A percentile compares a stretch with the other conserved stretches of the same genome.
phyloP scores from a whole-genome alignment of 2,797 vertebrate genomes.

The Bradypodion ventrale region DNA sequence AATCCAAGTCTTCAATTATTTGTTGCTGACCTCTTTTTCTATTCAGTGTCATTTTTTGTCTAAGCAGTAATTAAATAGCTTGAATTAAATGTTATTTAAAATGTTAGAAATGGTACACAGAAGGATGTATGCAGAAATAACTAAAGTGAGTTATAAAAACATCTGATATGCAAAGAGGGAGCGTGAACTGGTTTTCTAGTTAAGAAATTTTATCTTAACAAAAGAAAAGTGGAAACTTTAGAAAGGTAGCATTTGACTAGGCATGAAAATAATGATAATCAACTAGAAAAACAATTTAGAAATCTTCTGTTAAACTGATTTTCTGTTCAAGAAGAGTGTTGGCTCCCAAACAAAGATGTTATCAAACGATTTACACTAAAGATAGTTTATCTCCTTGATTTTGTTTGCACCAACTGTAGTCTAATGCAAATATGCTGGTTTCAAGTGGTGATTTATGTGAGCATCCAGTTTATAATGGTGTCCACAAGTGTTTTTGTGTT shows the following conservation, averaged over 20 bases:
- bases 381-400: background rate
- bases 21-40: background rate
- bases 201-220: background rate
- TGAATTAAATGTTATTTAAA: background rate
- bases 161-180: no score
- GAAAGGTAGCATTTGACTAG: background rate
- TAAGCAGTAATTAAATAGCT: background rate
- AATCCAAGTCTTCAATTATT: background rate
- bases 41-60: background rate
- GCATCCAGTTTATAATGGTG: slow-evolving; percentile 11
- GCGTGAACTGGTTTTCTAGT: background rate
- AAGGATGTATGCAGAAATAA: background rate
- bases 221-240: background rate
- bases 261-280: background rate
- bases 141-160: slow-evolving; percentile 1
- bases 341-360: background rate
- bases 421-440: slow-evolving; percentile 7
- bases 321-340: background rate
- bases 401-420: background rate
- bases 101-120: background rate
- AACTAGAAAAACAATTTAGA: background rate
- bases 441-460: slow-evolving; percentile 24
- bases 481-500: slow-evolving; percentile 42
- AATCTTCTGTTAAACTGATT: background rate
- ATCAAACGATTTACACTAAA: background rate